phyloP scores from a whole-genome alignment of 2,888 invertebrate species.

The Trissolcus japonicus region DNA sequence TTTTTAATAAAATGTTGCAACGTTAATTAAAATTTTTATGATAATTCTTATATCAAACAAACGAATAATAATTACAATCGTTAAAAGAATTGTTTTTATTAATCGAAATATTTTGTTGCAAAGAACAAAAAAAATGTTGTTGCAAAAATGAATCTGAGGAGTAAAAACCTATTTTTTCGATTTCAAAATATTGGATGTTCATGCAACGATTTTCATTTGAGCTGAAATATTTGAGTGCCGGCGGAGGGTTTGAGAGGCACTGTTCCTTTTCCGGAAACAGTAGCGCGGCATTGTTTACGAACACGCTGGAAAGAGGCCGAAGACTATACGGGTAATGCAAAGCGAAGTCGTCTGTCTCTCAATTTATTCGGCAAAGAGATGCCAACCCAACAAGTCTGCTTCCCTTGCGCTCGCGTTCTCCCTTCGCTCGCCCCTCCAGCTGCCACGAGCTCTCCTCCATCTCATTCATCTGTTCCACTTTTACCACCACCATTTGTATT shows the following conservation, averaged over 20 bases:
- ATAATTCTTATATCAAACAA: too few species aligned
- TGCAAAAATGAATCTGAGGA: too few species aligned
- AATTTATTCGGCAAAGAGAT: constrained; percentile 63
- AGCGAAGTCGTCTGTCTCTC: constrained; percentile 60
- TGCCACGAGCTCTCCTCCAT: constrained; percentile 23
- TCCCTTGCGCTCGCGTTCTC: constrained; percentile 14
- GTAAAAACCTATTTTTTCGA: too few species aligned
- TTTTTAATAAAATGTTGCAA: too few species aligned
- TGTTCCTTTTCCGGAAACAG: constrained; percentile 69
- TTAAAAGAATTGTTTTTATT: too few species aligned
- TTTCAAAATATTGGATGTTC: too few species aligned
- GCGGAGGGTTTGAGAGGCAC: constrained; percentile 62
- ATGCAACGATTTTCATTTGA: background rate
- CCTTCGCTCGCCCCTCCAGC: constrained; percentile 22
- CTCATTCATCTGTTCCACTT: constrained; percentile 30
- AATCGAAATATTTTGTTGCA: too few species aligned
- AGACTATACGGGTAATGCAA: constrained; percentile 50
- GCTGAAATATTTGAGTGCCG: background rate
- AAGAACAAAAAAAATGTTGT: too few species aligned
- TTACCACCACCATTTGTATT: constrained; percentile 23
- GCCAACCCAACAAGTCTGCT: constrained; percentile 44
- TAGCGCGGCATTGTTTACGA: constrained; percentile 68
- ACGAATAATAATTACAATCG: too few species aligned
- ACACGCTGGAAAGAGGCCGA: constrained; percentile 60
- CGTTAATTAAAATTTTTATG: too few species aligned